phyloP scores from a whole-genome alignment of 2,888 invertebrate genomes.

The Eupelmus urozonus region DNA sequence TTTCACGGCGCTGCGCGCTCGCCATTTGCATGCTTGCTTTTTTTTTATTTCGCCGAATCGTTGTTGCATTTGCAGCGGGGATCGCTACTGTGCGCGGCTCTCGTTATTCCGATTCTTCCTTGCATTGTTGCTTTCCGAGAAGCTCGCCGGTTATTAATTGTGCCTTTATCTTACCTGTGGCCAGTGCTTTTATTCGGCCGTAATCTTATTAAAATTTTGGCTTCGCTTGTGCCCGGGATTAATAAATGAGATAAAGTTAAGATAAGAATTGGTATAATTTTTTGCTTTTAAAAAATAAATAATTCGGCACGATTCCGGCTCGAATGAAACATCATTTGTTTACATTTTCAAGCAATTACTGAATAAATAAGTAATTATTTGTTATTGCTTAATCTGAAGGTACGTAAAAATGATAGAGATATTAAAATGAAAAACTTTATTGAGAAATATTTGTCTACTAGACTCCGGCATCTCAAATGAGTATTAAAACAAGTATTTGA shows the following conservation, averaged over 20 bases:
- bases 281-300: not conserved
- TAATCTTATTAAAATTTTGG: not conserved
- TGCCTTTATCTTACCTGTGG: not conserved
- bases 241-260: not conserved
- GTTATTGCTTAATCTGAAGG: too few species aligned
- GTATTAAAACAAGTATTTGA: too few species aligned
- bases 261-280: not conserved
- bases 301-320: too few species aligned
- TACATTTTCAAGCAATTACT: too few species aligned
- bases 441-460: too few species aligned
- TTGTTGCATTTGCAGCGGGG: not conserved
- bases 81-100: slow-evolving; percentile 14
- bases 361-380: too few species aligned
- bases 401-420: too few species aligned
- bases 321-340: too few species aligned
- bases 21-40: slow-evolving; percentile 8
- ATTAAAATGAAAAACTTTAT: too few species aligned
- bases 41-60: not conserved
- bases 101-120: slow-evolving; percentile 38
- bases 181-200: slow-evolving; percentile 3
- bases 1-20: not conserved
- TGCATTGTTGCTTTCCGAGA: slow-evolving; percentile 40
- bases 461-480: too few species aligned
- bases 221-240: not conserved
- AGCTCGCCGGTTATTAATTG: slow-evolving; percentile 23